Conservation (phyloP, 2,888 invertebrate genomes). For the Odontocolon sp. region DNA sequence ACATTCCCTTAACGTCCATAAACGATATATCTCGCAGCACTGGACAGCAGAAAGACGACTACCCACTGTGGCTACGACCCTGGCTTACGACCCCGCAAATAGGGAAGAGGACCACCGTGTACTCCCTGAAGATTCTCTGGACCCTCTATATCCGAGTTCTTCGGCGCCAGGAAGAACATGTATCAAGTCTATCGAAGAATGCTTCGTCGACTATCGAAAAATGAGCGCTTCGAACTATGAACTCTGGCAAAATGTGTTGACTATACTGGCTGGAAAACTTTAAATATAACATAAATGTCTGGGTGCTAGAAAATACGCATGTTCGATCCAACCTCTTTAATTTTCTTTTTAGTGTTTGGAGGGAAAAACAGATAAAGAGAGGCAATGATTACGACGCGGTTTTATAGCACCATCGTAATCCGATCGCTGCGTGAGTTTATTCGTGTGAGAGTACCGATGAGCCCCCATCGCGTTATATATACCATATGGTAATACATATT, state of each 20-base stretch:
- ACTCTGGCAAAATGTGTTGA: too few species aligned
- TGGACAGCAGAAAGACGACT: slow-evolving; percentile 68
- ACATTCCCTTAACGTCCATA: slow-evolving; percentile 68
- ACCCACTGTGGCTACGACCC: slow-evolving; percentile 65
- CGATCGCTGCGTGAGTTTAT: slow-evolving; percentile 65
- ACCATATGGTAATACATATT: neutral
- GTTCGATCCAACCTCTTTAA: too few species aligned
- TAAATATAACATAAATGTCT: too few species aligned
- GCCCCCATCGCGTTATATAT: slow-evolving; percentile 15
- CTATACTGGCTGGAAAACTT: too few species aligned
- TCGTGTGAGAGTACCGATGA: slow-evolving; percentile 63
- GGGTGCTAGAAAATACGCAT: too few species aligned
- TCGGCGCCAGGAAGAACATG: too few species aligned
- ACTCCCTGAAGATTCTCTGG: too few species aligned
- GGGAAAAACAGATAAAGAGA: slow-evolving; percentile 61
- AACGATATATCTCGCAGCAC: slow-evolving; percentile 70
- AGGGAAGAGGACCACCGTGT: too few species aligned
- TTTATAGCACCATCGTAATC: slow-evolving; percentile 67
- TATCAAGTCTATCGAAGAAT: too few species aligned
- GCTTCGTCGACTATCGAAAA: too few species aligned
- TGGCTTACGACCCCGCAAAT: slow-evolving; percentile 58
- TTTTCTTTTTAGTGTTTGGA: neutral
- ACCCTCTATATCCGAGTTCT: too few species aligned
- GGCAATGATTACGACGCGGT: slow-evolving; percentile 48
- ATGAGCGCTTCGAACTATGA: too few species aligned